These are phyloP conservation scores for Latheticus oryzae DNA, from an alignment of 2,888 invertebrate species.

Conservation along the genomic window DNA sequence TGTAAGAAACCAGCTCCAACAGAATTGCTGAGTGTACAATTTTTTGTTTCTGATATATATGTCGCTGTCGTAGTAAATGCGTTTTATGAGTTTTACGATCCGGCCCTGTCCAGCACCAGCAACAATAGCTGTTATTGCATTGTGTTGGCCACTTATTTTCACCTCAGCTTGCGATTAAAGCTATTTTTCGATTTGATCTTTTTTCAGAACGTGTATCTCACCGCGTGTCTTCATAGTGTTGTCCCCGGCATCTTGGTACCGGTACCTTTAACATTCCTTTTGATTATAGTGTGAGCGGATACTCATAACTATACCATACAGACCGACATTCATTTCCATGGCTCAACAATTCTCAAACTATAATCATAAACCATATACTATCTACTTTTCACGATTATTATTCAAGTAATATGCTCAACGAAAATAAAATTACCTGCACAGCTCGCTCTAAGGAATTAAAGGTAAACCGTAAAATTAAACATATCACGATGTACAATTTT, in stretches of 20 bases:
- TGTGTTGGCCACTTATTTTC: constrained; percentile 49
- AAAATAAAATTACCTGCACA: constrained; percentile 46
- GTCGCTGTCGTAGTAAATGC: background rate
- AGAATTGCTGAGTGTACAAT: no score
- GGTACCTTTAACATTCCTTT: constrained; percentile 53
- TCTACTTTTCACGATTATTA: constrained; percentile 51
- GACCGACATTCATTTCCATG: constrained; percentile 52
- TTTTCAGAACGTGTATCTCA: constrained; percentile 47
- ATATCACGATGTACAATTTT: no score
- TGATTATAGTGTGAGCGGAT: constrained; percentile 52
- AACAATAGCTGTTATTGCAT: constrained; percentile 44
- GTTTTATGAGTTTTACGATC: constrained; percentile 15
- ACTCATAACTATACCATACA: constrained; percentile 53
- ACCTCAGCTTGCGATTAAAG: constrained; percentile 50
- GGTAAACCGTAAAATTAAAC: constrained; percentile 31
- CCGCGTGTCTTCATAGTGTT: constrained; percentile 41
- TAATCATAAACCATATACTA: constrained; percentile 48
- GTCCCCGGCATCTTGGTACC: constrained; percentile 47
- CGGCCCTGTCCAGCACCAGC: constrained; percentile 35
- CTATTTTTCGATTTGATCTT: constrained; percentile 49
- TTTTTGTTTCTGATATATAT: background rate
- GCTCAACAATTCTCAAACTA: constrained; percentile 47
- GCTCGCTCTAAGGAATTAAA: constrained; percentile 36
- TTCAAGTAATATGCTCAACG: constrained; percentile 49
- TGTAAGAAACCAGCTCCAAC: no score